Evolutionary conservation across 2,797 vertebrate species (phyloP).

Genomic region (Coregonus sp.): DNA sequence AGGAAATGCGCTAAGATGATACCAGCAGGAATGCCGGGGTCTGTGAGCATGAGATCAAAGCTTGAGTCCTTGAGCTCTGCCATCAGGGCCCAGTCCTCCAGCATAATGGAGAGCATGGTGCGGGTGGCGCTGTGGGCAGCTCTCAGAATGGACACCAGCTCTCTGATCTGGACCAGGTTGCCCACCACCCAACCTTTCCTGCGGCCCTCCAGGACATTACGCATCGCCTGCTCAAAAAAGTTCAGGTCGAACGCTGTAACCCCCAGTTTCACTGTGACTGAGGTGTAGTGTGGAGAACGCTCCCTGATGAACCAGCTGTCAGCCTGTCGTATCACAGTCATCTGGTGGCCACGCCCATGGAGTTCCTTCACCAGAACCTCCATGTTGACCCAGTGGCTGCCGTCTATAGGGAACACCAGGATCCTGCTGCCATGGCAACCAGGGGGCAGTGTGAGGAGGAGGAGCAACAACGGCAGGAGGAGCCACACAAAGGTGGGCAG

Average conservation of each 20-base stretch:
- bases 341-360: conserved; percentile 62
- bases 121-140: neutral
- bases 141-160: neutral
- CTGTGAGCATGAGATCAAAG: neutral
- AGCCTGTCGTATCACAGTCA: conserved; percentile 60
- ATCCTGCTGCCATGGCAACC: conserved; percentile 57
- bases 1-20: conserved; percentile 11
- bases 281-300: conserved; percentile 51
- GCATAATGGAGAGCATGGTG: conserved; percentile 24
- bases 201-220: conserved; percentile 10
- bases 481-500: neutral
- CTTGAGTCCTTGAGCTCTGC: conserved; percentile 35
- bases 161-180: conserved; percentile 8
- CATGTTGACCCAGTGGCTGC: conserved; percentile 78
- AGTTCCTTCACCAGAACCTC: conserved; percentile 61
- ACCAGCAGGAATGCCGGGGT: neutral
- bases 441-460: conserved; percentile 36
- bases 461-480: neutral
- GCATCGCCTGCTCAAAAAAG: conserved; percentile 5
- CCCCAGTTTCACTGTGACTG: conserved; percentile 8
- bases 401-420: conserved; percentile 64
- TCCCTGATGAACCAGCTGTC: conserved; percentile 66
- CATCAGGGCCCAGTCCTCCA: conserved; percentile 61
- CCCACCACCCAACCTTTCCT: neutral
- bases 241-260: neutral